Percentiles rank a stretch among this genome's conserved stretches.
Evolutionary conservation across 1,140 invertebrate species (phyloP).

Genomic region (Mactra quadrangularis): DNA sequence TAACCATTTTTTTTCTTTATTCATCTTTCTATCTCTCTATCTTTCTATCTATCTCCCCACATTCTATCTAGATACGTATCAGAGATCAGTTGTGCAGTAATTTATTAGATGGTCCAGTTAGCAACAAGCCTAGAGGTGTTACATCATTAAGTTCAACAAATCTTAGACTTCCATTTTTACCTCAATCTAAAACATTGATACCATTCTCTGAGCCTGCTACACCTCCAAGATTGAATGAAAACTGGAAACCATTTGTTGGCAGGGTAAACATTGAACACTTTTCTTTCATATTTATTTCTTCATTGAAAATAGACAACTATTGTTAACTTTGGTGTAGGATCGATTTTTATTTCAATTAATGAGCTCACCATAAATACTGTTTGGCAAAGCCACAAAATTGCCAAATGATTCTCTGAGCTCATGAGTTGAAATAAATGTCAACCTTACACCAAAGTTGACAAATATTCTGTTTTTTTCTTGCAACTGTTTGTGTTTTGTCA

Average conservation of each 20-base stretch:
- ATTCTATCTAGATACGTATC: constrained; percentile 59
- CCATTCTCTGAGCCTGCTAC: constrained; percentile 54
- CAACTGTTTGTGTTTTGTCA: too few species aligned
- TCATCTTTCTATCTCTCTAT: constrained; percentile 21
- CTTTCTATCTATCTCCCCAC: neutral
- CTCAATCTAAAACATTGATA: constrained; percentile 52
- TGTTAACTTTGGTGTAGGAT: too few species aligned
- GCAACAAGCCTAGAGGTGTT: neutral
- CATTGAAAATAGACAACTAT: too few species aligned
- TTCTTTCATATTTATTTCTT: neutral
- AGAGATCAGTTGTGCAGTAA: constrained; percentile 57
- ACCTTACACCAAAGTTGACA: too few species aligned
- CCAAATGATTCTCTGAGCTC: too few species aligned
- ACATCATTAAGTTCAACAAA: neutral
- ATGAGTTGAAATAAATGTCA: too few species aligned
- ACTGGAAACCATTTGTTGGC: constrained; percentile 43
- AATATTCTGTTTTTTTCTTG: too few species aligned
- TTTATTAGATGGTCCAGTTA: constrained; percentile 34
- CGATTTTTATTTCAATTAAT: too few species aligned
- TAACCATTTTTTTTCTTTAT: neutral
- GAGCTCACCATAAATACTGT: too few species aligned
- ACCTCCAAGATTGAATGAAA: constrained; percentile 46
- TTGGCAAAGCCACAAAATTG: too few species aligned
- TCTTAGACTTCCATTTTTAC: constrained; percentile 11
- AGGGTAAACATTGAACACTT: constrained; percentile 31